Percentiles rank a stretch among this genome's conserved stretches.
Conservation (phyloP, 2,888 invertebrate genomes). For the Hecatera dysodea region DNA sequence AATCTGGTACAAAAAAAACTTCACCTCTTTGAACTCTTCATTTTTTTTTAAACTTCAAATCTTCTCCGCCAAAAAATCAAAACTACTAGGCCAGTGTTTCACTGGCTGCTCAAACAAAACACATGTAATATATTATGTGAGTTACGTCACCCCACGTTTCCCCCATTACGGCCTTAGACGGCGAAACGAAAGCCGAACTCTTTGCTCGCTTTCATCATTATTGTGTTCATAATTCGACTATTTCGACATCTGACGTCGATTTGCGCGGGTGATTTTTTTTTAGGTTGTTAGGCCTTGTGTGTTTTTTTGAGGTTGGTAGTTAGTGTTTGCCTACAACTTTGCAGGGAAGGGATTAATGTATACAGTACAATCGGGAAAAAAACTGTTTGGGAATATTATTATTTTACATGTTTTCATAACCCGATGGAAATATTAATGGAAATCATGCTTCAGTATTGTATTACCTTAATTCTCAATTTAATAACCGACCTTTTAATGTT, state of each 20-base stretch:
- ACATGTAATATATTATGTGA: slow-evolving; percentile 32
- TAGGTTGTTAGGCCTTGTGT: background rate
- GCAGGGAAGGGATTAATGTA: background rate
- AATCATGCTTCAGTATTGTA: no score
- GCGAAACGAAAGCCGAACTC: slow-evolving; percentile 56
- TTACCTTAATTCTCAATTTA: no score
- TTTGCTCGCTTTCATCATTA: slow-evolving; percentile 62
- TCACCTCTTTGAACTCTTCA: no score
- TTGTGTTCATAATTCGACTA: slow-evolving; percentile 56
- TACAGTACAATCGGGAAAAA: background rate
- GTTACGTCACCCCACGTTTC: slow-evolving; percentile 62
- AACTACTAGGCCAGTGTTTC: slow-evolving; percentile 33
- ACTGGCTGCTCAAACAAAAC: slow-evolving; percentile 33
- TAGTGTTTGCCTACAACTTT: background rate
- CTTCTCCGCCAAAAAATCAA: background rate
- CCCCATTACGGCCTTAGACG: slow-evolving; percentile 54
- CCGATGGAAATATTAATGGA: no score
- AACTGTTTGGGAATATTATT: background rate
- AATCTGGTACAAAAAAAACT: no score
- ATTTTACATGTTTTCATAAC: no score
- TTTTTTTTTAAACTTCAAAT: no score
- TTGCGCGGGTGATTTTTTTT: slow-evolving; percentile 28
- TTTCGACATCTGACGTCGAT: slow-evolving; percentile 54
- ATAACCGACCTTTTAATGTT: no score
- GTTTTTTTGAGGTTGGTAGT: slow-evolving; percentile 16